Conservation (phyloP, 2,113 vertebrate genomes). For the Ciconia maguari region DNA sequence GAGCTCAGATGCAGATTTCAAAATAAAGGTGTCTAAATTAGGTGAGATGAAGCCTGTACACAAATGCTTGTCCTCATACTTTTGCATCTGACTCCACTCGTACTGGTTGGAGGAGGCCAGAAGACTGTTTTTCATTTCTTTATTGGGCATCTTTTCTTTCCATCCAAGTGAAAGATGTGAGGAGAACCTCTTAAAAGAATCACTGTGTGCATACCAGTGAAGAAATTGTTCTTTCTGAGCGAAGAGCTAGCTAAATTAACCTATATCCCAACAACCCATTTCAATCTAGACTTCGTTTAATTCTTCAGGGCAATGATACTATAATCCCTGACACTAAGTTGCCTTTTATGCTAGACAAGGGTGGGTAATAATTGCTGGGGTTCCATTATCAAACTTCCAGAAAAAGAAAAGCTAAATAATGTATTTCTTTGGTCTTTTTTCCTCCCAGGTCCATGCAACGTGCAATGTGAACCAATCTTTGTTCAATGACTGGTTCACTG, state of each 20-base stretch:
- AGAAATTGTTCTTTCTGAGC: background rate
- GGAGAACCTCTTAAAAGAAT: background rate
- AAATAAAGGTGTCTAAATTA: background rate
- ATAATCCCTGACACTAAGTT: background rate
- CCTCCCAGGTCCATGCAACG: constrained; percentile 73
- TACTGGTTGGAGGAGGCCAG: background rate
- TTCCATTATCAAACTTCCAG: background rate
- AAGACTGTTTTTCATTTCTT: background rate
- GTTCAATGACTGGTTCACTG: constrained; percentile 84
- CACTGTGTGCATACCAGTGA: background rate
- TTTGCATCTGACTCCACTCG: background rate
- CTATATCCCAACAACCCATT: background rate
- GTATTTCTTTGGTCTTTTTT: background rate
- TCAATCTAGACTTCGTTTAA: background rate
- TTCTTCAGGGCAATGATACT: background rate
- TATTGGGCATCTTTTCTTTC: background rate
- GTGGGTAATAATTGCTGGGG: background rate
- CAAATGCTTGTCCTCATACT: background rate
- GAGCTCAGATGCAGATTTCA: background rate
- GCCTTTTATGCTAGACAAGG: background rate
- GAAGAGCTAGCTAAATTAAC: background rate
- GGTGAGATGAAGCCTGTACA: background rate
- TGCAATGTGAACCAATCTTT: constrained; percentile 78
- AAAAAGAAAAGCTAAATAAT: background rate
- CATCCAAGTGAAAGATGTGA: background rate